These are phyloP conservation scores for Parazoanthus swiftii DNA, from an alignment of 92 coral and sea anemone species.

Conservation along the genomic window DNA sequence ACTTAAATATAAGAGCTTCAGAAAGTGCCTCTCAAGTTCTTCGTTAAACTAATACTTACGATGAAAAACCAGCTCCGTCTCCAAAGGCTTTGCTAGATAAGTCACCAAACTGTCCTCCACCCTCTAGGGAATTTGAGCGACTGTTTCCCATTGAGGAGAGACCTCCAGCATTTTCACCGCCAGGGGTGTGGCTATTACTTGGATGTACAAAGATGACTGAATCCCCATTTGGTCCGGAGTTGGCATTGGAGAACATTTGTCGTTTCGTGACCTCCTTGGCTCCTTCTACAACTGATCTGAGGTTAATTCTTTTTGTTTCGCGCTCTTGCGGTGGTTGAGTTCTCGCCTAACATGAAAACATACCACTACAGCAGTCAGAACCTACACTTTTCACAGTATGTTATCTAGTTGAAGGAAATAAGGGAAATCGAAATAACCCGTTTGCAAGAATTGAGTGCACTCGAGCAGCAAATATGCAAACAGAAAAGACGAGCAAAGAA, in stretches of 20 bases:
- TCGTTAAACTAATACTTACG: slow-evolving; percentile 31
- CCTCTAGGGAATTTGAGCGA: slow-evolving; percentile 77
- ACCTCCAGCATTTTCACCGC: slow-evolving; percentile 76
- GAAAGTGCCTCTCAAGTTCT: no score
- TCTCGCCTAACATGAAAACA: neutral
- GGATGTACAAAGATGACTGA: slow-evolving; percentile 99
- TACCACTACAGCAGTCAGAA: neutral
- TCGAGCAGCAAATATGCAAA: no score
- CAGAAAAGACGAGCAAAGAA: no score
- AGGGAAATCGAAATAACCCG: no score
- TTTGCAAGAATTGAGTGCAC: no score
- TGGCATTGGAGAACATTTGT: slow-evolving; percentile 90
- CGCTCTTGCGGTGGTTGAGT: neutral
- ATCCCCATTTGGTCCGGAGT: slow-evolving; percentile 97
- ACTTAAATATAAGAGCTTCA: neutral
- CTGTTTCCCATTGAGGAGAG: slow-evolving; percentile 38
- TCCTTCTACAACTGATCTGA: slow-evolving; percentile 56
- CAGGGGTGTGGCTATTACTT: slow-evolving; percentile 57
- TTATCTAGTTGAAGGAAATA: no score
- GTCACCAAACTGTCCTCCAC: slow-evolving; percentile 74
- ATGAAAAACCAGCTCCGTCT: slow-evolving; percentile 44
- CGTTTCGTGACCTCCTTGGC: slow-evolving; percentile 55
- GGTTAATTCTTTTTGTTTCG: slow-evolving; percentile 46
- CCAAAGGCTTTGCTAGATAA: slow-evolving; percentile 83
- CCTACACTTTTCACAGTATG: neutral